These are phyloP conservation scores for Sweltsa coloradensis DNA, from an alignment of 1,140 invertebrate genomes.

Conservation along the genomic window DNA sequence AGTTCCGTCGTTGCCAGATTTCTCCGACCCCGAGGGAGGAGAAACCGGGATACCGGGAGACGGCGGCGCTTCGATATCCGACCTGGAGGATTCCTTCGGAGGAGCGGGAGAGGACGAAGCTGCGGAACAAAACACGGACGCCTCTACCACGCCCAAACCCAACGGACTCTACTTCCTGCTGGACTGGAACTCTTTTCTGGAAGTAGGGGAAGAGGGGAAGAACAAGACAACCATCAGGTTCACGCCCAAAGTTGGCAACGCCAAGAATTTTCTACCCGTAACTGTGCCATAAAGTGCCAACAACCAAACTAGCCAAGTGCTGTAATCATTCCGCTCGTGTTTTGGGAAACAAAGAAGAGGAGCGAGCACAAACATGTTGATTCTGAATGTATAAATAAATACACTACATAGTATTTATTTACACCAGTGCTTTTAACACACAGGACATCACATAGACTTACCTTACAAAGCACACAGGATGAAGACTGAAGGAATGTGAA, in stretches of 20 bases:
- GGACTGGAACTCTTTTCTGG: slow-evolving; percentile 74
- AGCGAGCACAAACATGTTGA: too few species aligned
- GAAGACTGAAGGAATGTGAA: too few species aligned
- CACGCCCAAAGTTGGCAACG: slow-evolving; percentile 53
- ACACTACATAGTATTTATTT: too few species aligned
- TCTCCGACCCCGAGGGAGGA: neutral
- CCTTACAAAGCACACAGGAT: too few species aligned
- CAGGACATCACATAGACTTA: too few species aligned
- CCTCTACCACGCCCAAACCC: slow-evolving; percentile 35
- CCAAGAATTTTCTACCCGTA: slow-evolving; percentile 4
- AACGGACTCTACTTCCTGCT: slow-evolving; percentile 71
- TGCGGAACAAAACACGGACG: slow-evolving; percentile 33
- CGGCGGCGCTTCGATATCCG: slow-evolving; percentile 37
- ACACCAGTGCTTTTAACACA: too few species aligned
- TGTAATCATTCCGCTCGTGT: too few species aligned
- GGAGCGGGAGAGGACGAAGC: slow-evolving; percentile 36
- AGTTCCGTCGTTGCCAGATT: neutral
- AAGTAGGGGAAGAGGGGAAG: slow-evolving; percentile 62
- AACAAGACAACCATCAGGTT: slow-evolving; percentile 58
- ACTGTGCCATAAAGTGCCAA: neutral
- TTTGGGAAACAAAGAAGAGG: too few species aligned
- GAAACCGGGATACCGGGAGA: neutral
- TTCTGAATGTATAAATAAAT: too few species aligned
- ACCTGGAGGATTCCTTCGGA: slow-evolving; percentile 65
- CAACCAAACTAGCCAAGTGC: too few species aligned